phyloP scores from a whole-genome alignment of 2,888 invertebrate genomes.

The Drosophila neoperkinsi region DNA sequence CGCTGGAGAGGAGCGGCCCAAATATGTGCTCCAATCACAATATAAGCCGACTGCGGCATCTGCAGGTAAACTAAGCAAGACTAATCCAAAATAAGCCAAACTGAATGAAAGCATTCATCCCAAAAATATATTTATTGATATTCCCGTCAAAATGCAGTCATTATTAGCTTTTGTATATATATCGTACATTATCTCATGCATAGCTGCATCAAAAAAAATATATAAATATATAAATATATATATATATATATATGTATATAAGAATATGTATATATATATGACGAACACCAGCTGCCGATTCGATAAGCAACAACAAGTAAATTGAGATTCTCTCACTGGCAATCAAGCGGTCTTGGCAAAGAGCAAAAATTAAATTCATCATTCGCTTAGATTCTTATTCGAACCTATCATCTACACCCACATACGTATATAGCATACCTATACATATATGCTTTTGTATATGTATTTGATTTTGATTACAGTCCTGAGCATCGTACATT shows the following conservation, averaged over 20 bases:
- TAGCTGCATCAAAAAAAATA: background rate
- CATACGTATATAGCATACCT: background rate
- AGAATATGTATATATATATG: background rate
- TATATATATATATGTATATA: background rate
- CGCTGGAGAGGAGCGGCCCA: constrained; percentile 88
- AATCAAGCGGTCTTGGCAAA: constrained; percentile 18
- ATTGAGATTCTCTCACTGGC: constrained; percentile 21
- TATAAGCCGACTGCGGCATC: constrained; percentile 77
- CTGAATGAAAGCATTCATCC: background rate
- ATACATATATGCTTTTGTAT: background rate
- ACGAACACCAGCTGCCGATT: background rate
- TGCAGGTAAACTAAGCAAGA: constrained; percentile 48
- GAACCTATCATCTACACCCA: constrained; percentile 11
- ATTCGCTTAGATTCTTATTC: constrained; percentile 6
- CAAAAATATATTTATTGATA: background rate
- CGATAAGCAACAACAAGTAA: constrained; percentile 21
- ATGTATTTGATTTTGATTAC: background rate
- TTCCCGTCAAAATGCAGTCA: background rate
- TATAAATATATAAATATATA: background rate
- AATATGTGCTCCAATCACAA: constrained; percentile 85
- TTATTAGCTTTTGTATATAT: constrained; percentile 21
- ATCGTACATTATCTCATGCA: constrained; percentile 25
- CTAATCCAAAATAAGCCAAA: background rate
- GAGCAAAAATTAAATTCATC: constrained; percentile 30
- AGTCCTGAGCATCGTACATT: constrained; percentile 18